Percentiles rank a stretch among this genome's conserved stretches.
phyloP scores from a whole-genome alignment of 2,113 vertebrate species.

The Leucopternis melanops region DNA sequence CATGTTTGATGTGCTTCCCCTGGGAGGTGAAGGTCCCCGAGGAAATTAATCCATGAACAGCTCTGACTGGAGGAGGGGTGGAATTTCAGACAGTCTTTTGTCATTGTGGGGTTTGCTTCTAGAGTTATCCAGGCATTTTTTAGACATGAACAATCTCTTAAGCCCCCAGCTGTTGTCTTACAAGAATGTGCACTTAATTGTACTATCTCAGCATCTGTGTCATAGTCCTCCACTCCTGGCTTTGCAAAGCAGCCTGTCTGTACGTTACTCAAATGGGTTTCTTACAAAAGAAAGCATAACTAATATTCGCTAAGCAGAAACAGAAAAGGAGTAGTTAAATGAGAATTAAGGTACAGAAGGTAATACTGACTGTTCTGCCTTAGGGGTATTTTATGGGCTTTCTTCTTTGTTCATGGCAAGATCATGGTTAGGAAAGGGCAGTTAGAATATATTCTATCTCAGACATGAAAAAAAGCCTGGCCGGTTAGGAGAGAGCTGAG shows the following conservation, averaged over 20 bases:
- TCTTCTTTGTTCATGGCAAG: background rate
- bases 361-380: fast-evolving
- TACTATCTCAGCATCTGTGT: background rate
- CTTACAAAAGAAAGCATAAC: background rate
- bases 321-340: background rate
- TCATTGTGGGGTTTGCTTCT: background rate
- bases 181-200: fast-evolving
- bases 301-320: no score
- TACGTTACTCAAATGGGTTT: fast-evolving
- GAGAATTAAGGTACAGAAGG: background rate
- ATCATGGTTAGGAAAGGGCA: background rate
- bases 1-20: background rate
- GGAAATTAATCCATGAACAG: background rate
- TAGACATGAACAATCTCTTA: background rate
- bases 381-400: background rate
- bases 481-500: fast-evolving
- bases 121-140: background rate
- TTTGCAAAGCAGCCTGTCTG: background rate
- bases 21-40: background rate
- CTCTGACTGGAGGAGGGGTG: background rate
- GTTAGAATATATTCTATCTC: background rate
- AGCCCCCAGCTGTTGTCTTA: background rate
- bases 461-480: background rate
- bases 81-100: background rate
- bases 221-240: fast-evolving